Evolutionary conservation across 2,797 vertebrate species (phyloP).

Genomic region (Semotilus atromaculatus): DNA sequence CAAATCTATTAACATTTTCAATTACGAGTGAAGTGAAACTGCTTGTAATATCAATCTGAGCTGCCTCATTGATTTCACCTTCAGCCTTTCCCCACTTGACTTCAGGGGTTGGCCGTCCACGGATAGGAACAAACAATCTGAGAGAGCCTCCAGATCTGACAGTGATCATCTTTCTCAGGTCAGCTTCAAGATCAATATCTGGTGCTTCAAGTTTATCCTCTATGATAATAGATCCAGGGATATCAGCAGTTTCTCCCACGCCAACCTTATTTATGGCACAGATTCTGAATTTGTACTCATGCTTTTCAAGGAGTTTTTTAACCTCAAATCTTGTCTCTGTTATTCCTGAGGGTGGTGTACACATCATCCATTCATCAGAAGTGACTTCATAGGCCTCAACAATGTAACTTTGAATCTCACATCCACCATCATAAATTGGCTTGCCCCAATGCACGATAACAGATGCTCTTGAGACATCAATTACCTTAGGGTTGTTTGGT

Average conservation of each 20-base stretch:
- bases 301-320: conserved; percentile 92
- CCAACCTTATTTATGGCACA: conserved; percentile 97
- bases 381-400: conserved; percentile 88
- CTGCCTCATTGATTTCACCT: conserved; percentile 92
- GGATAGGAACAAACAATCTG: conserved; percentile 93
- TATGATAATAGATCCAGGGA: conserved; percentile 87
- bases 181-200: conserved; percentile 94
- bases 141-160: conserved; percentile 93
- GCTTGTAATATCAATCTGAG: conserved; percentile 91
- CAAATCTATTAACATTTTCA: conserved; percentile 96
- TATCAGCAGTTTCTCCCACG: conserved; percentile 93
- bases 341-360: conserved; percentile 92
- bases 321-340: conserved; percentile 88
- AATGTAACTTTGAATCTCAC: conserved; percentile 96
- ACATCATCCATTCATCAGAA: conserved; percentile 93
- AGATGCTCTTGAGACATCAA: conserved; percentile 90
- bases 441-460: conserved; percentile 94
- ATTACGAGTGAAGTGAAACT: conserved; percentile 94
- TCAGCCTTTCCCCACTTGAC: conserved; percentile 96
- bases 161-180: conserved; percentile 96
- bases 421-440: conserved; percentile 98
- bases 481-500: conserved; percentile 95
- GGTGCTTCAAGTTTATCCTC: conserved; percentile 96
- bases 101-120: conserved; percentile 94
- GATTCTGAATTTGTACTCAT: conserved; percentile 96